Evolutionary conservation across 2,888 invertebrate species (phyloP).

Genomic region (Sarcophaga caerulescens): DNA sequence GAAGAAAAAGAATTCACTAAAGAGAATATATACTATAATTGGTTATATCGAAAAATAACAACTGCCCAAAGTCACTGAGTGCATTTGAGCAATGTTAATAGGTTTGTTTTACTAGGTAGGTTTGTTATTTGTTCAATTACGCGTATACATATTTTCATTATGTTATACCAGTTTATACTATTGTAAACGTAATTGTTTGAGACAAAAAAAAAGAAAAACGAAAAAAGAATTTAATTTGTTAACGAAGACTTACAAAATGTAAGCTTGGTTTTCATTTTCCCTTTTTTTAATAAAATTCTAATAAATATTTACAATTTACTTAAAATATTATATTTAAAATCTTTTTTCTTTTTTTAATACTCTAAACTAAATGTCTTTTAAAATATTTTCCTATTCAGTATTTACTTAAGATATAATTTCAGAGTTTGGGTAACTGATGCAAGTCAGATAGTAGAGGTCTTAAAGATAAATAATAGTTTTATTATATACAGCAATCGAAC

Average conservation of each 20-base stretch:
- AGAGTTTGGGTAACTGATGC: too few relatives aligned
- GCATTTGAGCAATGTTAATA: conserved; percentile 34
- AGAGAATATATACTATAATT: conserved; percentile 76
- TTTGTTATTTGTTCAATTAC: conserved; percentile 27
- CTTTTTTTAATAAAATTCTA: neutral
- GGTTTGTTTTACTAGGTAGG: neutral
- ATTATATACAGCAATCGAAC: too few relatives aligned
- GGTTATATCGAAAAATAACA: conserved; percentile 78
- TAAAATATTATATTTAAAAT: neutral
- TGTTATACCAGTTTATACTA: conserved; percentile 21
- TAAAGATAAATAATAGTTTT: too few relatives aligned
- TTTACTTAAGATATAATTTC: too few relatives aligned
- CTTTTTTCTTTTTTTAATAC: neutral
- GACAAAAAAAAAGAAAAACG: neutral
- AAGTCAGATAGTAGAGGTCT: too few relatives aligned
- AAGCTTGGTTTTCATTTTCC: conserved; percentile 7
- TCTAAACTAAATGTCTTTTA: neutral
- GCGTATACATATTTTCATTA: conserved; percentile 8
- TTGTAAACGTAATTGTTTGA: conserved; percentile 35
- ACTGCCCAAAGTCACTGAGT: conserved; percentile 66
- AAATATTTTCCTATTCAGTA: too few relatives aligned
- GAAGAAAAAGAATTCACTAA: conserved; percentile 76
- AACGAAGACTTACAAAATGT: conserved; percentile 52
- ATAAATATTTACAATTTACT: neutral
- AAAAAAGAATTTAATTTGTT: neutral